Percentiles rank a stretch among this genome's conserved stretches.
These are phyloP conservation scores for Melieria picta DNA, from an alignment of 2,888 invertebrate genomes.

Conservation along the genomic window DNA sequence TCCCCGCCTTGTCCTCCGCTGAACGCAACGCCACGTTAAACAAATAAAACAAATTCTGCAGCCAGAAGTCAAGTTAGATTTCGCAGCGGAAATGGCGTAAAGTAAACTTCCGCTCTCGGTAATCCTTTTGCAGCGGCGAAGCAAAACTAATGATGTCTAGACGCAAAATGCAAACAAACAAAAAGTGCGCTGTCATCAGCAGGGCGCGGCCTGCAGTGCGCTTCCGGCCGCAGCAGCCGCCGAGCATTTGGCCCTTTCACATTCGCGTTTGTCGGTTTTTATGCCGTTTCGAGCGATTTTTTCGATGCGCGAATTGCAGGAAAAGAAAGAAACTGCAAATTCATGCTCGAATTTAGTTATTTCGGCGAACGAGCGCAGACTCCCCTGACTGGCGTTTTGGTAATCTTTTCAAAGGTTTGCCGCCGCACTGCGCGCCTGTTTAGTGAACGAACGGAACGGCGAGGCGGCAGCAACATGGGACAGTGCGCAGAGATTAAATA, in stretches of 20 bases:
- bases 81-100: conserved; percentile 22
- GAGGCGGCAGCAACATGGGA: background rate
- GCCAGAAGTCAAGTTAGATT: too few species aligned
- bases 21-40: too few species aligned
- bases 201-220: background rate
- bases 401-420: too few species aligned
- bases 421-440: too few species aligned
- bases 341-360: background rate
- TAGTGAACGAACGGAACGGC: background rate
- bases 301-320: background rate
- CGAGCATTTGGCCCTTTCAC: background rate
- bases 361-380: too few species aligned
- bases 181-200: conserved; percentile 11
- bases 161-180: background rate
- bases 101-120: conserved; percentile 15
- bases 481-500: background rate
- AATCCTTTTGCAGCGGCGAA: background rate
- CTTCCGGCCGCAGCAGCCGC: background rate
- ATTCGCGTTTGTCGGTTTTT: background rate
- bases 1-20: too few species aligned
- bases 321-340: background rate
- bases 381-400: too few species aligned
- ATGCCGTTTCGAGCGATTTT: background rate
- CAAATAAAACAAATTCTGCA: too few species aligned
- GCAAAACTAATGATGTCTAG: conserved; percentile 30